phyloP scores from a whole-genome alignment of 2,888 invertebrate genomes.

The Lumbricus terrestris region DNA sequence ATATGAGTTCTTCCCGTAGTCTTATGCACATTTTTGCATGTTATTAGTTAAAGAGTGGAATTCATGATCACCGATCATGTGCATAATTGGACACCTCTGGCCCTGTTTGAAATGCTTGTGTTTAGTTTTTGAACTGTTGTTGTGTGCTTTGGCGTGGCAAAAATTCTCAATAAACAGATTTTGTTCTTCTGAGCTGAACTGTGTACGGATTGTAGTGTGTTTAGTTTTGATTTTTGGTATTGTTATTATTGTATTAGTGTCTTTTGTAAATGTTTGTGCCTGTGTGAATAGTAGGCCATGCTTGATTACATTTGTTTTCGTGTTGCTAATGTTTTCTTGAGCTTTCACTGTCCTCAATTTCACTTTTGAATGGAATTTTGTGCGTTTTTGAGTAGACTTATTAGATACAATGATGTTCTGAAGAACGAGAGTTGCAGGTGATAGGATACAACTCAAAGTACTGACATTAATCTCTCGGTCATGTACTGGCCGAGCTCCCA shows the following conservation, averaged over 20 bases:
- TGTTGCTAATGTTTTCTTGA: background rate
- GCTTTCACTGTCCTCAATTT: background rate
- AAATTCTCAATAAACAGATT: background rate
- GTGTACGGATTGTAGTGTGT: background rate
- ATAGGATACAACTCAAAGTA: too few species aligned
- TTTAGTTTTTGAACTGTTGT: background rate
- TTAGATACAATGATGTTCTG: background rate
- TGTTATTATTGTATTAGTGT: too few species aligned
- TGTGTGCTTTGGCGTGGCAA: background rate
- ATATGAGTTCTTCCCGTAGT: background rate
- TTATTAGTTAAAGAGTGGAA: background rate
- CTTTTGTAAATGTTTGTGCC: background rate
- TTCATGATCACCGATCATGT: background rate
- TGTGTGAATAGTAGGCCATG: background rate
- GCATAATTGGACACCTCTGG: background rate
- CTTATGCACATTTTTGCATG: too few species aligned
- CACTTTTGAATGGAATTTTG: background rate
- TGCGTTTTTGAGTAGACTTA: background rate
- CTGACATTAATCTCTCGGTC: too few species aligned
- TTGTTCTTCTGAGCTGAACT: background rate
- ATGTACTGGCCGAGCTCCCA: too few species aligned
- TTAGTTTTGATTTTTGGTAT: too few species aligned
- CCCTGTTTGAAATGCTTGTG: background rate
- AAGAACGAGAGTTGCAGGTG: too few species aligned
- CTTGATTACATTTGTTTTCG: background rate